Conservation (phyloP, 2,888 invertebrate genomes). For the Meteorus colon region DNA sequence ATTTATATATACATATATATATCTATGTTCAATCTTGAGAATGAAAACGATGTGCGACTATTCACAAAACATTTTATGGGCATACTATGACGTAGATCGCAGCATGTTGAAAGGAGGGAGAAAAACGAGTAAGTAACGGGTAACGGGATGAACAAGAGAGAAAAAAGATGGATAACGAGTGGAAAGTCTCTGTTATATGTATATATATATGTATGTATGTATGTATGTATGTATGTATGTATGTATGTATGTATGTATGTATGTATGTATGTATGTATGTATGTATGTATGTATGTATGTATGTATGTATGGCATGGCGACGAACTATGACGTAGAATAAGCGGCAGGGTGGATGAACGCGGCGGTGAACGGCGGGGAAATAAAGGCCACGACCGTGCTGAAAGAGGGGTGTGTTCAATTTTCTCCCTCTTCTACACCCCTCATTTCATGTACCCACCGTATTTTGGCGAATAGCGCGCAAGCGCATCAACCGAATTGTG, state of each 20-base stretch:
- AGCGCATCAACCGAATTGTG: constrained; percentile 13
- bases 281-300: too few relatives aligned
- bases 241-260: not conserved
- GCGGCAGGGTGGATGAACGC: constrained; percentile 23
- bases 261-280: not conserved
- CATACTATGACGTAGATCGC: not conserved
- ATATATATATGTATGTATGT: not conserved
- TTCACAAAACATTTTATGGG: not conserved
- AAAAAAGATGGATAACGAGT: not conserved
- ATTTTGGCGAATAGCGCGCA: constrained; percentile 22
- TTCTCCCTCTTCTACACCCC: not conserved
- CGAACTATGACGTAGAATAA: constrained; percentile 8
- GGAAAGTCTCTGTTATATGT: not conserved
- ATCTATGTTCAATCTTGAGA: not conserved
- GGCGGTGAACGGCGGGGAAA: constrained; percentile 8
- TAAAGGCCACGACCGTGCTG: constrained; percentile 9
- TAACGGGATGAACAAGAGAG: not conserved
- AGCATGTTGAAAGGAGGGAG: not conserved
- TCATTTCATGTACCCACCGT: not conserved
- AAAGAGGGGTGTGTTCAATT: constrained; percentile 11
- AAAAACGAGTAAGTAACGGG: not conserved
- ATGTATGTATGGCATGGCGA: not conserved
- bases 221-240: too few relatives aligned
- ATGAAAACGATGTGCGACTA: not conserved
- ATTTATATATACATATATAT: not conserved